Conservation (phyloP, 2,113 vertebrate genomes). For the Thunnus maccoyii region DNA sequence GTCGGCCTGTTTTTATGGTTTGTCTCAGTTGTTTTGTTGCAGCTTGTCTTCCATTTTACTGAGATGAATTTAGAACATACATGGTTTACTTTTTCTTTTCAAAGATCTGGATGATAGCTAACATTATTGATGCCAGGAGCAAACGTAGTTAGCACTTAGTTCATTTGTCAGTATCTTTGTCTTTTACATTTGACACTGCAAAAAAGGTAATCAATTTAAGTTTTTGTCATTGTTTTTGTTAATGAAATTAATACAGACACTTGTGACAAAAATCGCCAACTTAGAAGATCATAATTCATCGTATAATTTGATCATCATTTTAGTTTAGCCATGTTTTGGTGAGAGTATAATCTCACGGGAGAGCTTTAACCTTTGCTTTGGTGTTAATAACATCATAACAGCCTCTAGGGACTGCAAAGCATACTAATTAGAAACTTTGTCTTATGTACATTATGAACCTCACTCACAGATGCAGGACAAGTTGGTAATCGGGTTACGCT, state of each 20-base stretch:
- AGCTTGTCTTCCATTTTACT: too few relatives aligned
- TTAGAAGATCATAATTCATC: not conserved
- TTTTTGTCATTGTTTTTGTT: too few relatives aligned
- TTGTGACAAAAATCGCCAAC: not conserved
- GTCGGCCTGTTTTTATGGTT: too few relatives aligned
- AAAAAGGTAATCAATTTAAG: too few relatives aligned
- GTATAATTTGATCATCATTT: not conserved
- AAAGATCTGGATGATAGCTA: too few relatives aligned
- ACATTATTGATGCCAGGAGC: too few relatives aligned
- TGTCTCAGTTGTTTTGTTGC: too few relatives aligned
- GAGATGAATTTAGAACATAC: too few relatives aligned
- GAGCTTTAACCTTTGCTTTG: constrained; percentile 35
- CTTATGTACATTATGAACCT: constrained; percentile 57
- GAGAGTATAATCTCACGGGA: constrained; percentile 11
- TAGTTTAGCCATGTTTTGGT: constrained; percentile 17
- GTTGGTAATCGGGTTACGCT: constrained; percentile 73
- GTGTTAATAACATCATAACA: constrained; percentile 45
- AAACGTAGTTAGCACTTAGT: too few relatives aligned
- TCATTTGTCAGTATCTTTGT: not conserved
- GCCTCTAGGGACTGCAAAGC: constrained; percentile 33
- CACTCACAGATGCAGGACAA: constrained; percentile 61
- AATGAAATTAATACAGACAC: not conserved
- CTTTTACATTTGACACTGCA: not conserved
- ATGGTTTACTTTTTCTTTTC: too few relatives aligned
- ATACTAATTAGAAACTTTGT: constrained; percentile 68